Conservation (phyloP, 23 tunicate species). For the Trididemnum miniatum region DNA sequence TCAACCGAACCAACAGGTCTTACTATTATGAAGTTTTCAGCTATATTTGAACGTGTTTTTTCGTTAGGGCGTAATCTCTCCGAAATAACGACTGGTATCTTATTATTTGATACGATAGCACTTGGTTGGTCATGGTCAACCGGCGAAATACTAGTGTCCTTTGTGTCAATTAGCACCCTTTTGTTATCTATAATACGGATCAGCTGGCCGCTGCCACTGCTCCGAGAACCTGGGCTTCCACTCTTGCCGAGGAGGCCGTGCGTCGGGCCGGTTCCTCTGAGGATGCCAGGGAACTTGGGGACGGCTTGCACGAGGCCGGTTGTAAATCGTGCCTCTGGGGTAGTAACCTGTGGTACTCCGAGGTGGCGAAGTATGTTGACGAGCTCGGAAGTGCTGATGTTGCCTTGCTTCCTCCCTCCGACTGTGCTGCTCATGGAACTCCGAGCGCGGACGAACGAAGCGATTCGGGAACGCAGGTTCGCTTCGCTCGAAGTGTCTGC, state of each 20-base stretch:
- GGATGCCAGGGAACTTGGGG: constrained; percentile 9
- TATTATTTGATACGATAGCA: background rate
- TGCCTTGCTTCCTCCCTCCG: constrained; percentile 13
- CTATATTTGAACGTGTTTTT: background rate
- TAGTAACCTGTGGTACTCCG: constrained; percentile 7
- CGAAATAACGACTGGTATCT: background rate
- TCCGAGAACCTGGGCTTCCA: constrained; percentile 3
- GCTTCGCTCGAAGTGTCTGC: background rate
- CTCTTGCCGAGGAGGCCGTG: background rate
- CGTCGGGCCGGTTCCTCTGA: constrained; percentile 14
- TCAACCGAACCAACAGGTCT: background rate
- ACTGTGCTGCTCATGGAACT: background rate
- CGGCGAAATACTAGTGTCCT: constrained; percentile 6
- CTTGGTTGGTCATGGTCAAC: background rate
- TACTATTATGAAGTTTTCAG: constrained; percentile 9
- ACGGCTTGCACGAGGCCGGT: background rate
- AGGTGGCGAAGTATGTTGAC: constrained; percentile 24
- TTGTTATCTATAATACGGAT: constrained; percentile 22
- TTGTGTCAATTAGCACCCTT: background rate
- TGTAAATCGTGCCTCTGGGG: background rate
- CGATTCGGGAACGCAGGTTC: background rate
- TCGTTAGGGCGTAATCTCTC: background rate
- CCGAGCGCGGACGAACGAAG: background rate
- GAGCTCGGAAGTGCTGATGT: constrained; percentile 15
- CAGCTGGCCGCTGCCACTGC: constrained; percentile 7